Base-by-base conservation (phyloP, 1,140 invertebrate genomes). In the Trachelipus rathkii region DNA sequence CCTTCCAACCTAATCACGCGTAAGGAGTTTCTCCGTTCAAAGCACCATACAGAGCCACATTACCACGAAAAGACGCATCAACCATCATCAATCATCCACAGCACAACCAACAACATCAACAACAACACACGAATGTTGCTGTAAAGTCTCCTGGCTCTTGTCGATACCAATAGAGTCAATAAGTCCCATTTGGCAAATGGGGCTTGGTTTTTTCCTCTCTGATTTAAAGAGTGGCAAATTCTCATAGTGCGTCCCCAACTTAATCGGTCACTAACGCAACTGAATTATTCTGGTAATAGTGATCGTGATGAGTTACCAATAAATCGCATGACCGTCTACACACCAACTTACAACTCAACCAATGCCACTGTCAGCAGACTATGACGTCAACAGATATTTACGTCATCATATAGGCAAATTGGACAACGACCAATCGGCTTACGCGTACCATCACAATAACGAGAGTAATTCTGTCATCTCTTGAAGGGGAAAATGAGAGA, bases 231-330 rank as follows among this genome's bases (percentile, higher is more conserved):
- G 19, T 8, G n/a, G 8, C 19, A 60, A 60, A 19, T 60, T 60
- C 50, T 60, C 50, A 60, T 19, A 13, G 50, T 19, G n/a, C 50
- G 2, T 19, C 50, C 50, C 50, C 2, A 60, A 4, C 19, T n/a
- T n/a, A n/a, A n/a, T n/a, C 50, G 19, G 19, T 19, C 8, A 60
- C 8, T n/a, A n/a, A 8, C 8, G 50, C 50, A 60, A n/a, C 50
- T 60, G 50, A 60, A n/a, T 60, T 60, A 60, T 19, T 60, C 50
- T 19, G 19, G 50, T 60, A 60, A 60, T 60, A n/a, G n/a, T n/a
- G 2, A 60, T 8, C 3, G 11, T 19, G 19, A 60, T 60, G 50
- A 60, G 8, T 60, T 60, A 8, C n/a, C n/a, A 60, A 60, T 60
- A 60, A 60, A 60, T n/a, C n/a, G n/a, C n/a, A 60, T 60, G 50